Evolutionary conservation across 2,797 vertebrate genomes (phyloP).

Genomic region (Lagodon rhomboides): DNA sequence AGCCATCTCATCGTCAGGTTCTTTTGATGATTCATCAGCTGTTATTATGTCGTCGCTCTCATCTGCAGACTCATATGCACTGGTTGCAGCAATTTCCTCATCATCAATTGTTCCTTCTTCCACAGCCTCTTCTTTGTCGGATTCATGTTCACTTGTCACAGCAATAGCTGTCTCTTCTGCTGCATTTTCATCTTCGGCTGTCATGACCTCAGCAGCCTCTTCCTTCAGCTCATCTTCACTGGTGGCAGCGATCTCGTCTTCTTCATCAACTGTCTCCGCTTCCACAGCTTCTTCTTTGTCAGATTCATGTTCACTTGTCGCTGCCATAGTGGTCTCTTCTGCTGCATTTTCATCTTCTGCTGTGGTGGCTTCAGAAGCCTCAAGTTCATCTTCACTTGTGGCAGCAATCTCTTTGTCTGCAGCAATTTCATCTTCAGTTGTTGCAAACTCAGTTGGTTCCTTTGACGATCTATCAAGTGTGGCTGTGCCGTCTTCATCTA

Average conservation of each 20-base stretch:
- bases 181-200: neutral
- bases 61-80: constrained; percentile 29
- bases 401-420: neutral
- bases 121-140: constrained; percentile 29
- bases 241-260: neutral
- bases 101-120: constrained; percentile 6
- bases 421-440: neutral
- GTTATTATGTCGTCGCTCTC: constrained; percentile 1
- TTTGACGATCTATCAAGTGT: neutral
- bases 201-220: neutral
- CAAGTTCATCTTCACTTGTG: neutral
- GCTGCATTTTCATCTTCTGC: constrained; percentile 3
- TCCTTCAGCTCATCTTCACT: constrained; percentile 5
- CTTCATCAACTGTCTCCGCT: neutral
- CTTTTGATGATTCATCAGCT: constrained; percentile 1
- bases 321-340: neutral
- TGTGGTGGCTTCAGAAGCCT: neutral
- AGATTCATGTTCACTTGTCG: neutral
- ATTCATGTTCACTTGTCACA: constrained; percentile 26
- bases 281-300: constrained; percentile 2
- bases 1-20: neutral
- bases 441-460: neutral
- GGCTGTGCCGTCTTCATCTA: neutral
- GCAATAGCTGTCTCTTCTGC: constrained; percentile 7
- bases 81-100: constrained; percentile 13